These are phyloP conservation scores for Limosa lapponica DNA, from an alignment of 2,797 vertebrate genomes.

Conservation along the genomic window DNA sequence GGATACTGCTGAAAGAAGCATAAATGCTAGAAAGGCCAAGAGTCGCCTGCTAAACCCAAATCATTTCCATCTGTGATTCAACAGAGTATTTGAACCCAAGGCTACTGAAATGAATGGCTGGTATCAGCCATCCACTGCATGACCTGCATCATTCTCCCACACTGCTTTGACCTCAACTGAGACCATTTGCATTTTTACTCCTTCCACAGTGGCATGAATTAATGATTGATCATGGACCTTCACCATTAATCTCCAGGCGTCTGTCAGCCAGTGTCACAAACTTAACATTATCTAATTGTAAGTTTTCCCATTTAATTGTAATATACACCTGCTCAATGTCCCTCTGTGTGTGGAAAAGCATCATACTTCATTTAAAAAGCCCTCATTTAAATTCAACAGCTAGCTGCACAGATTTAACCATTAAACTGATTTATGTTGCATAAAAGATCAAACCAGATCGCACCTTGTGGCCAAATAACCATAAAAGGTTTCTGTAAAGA, in stretches of 20 bases:
- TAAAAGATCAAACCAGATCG: constrained; percentile 72
- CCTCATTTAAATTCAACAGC: constrained; percentile 75
- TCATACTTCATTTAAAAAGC: constrained; percentile 73
- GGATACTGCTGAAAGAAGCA: not conserved
- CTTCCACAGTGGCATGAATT: not conserved
- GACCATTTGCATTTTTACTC: constrained; percentile 50
- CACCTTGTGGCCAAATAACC: constrained; percentile 77
- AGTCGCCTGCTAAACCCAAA: not conserved
- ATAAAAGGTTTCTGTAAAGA: constrained; percentile 76
- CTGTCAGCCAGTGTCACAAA: constrained; percentile 66
- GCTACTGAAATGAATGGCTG: constrained; percentile 7
- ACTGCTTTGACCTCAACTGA: constrained; percentile 44
- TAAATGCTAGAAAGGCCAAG: not conserved
- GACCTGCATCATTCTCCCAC: not conserved
- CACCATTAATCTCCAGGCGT: constrained; percentile 54
- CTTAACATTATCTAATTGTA: constrained; percentile 75
- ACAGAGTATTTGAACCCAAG: not conserved
- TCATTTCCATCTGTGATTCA: not conserved
- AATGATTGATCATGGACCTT: constrained; percentile 47
- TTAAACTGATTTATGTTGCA: constrained; percentile 78
- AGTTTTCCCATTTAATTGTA: constrained; percentile 74
- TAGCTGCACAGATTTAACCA: constrained; percentile 72
- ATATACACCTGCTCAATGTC: constrained; percentile 73
- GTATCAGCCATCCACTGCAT: not conserved
- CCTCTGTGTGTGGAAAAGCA: constrained; percentile 54